Evolutionary conservation across 2,113 vertebrate genomes (phyloP).

Genomic region (Myiagra hebetior): DNA sequence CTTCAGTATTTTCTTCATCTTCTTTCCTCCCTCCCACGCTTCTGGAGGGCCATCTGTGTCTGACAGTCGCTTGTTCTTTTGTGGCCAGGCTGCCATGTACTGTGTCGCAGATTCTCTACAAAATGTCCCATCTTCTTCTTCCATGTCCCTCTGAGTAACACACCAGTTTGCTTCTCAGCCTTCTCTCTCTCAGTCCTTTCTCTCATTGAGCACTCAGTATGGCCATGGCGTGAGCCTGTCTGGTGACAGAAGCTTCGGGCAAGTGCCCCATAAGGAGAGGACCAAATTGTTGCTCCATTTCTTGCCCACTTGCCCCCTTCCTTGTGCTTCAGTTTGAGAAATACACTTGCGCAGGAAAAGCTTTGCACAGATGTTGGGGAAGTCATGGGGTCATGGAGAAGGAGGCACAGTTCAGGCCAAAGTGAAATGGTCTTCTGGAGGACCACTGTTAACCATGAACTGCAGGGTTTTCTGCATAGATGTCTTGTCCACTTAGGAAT

Average conservation of each 20-base stretch:
- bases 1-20: slow-evolving; percentile 38
- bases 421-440: neutral
- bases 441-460: neutral
- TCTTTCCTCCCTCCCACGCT: slow-evolving; percentile 32
- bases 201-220: neutral
- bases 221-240: neutral
- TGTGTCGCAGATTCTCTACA: slow-evolving; percentile 1
- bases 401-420: neutral
- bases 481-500: neutral
- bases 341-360: neutral
- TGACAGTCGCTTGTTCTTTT: slow-evolving; percentile 31
- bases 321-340: neutral
- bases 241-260: neutral
- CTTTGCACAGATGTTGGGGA: neutral
- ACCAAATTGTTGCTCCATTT: neutral
- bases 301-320: neutral
- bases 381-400: neutral
- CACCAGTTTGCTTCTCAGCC: neutral
- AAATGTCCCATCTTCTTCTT: neutral
- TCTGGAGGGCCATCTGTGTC: slow-evolving; percentile 43
- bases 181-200: neutral
- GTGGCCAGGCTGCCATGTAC: slow-evolving; percentile 7
- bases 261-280: neutral
- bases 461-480: neutral
- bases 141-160: neutral